Evolutionary conservation across 2,113 vertebrate species (phyloP), one percentile per base, ranked within the genome.

Genomic region (Entosphenus tridentatus): DNA sequence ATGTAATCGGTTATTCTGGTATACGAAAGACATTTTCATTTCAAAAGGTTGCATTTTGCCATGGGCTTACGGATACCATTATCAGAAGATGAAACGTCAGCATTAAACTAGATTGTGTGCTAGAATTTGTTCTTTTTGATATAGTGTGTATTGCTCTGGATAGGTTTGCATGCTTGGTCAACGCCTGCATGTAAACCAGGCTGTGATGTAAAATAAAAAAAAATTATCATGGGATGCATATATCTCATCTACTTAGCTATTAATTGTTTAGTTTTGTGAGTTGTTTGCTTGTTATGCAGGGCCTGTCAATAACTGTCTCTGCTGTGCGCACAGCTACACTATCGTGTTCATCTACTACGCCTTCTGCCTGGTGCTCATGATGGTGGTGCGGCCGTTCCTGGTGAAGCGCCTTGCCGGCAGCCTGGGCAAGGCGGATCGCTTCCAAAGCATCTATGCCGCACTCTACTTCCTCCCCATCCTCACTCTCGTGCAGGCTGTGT

Each of bases 401-500:
- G 89, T 98, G 8, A 98, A 98, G 80, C 96, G 95, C 78, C 85
- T 98, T 3, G 90, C 92, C 1, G 95, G 90, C 9, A 92, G 93
- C 3, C 78, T 98, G 69, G 90, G 92, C 21, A 98, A 96, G 68
- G 87, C 92, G 0, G 93, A 98, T 70, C 80, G 93, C 21, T 96
- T 96, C 75, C 93, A 87, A 79, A 98, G 92, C 76, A 86, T 98
- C 75, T 98, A 97, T 21, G 92, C 93, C 1, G 92, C 93, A 0
- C 82, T 98, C 1, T 98, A 97, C 78, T 98, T 97, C 78, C 95
- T 98, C 75, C 93, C 93, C 3, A 84, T 98, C 73, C 81, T 98
- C 68, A 95, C 93, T 0, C 84, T 95, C 71, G 84, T 98, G 59
- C 93, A 98, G 77, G 93, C 93, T 0, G 87, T 98, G 8, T 92